Conservation (phyloP, 1,140 invertebrate genomes). For the Leptinotarsa lineolata region DNA sequence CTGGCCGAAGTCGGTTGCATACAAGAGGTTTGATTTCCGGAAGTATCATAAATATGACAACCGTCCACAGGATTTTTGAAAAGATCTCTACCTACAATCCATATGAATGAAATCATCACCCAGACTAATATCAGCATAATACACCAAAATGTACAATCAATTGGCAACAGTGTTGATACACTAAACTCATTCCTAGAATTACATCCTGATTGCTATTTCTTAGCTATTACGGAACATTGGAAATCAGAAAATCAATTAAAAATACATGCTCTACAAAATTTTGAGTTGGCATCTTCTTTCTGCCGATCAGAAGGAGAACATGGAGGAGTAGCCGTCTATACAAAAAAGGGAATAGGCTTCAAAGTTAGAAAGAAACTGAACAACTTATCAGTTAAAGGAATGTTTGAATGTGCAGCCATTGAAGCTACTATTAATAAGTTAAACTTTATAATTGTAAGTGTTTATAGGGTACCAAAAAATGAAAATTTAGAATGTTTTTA, state of each 20-base stretch:
- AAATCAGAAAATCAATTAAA: constrained; percentile 30
- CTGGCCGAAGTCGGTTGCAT: background rate
- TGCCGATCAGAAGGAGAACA: constrained; percentile 30
- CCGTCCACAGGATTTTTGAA: background rate
- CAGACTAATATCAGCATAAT: too few relatives aligned
- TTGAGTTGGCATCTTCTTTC: constrained; percentile 31
- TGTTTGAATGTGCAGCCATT: too few relatives aligned
- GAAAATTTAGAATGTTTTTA: too few relatives aligned
- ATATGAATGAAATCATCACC: constrained; percentile 3
- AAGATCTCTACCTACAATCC: background rate
- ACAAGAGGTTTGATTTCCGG: background rate
- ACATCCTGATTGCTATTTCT: constrained; percentile 20
- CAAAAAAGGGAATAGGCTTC: too few relatives aligned
- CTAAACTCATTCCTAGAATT: constrained; percentile 15
- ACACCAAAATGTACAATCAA: constrained; percentile 38
- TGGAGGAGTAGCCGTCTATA: constrained; percentile 23
- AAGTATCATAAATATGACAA: background rate
- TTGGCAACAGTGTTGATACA: constrained; percentile 27
- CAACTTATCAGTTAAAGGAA: too few relatives aligned
- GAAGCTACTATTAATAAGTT: too few relatives aligned
- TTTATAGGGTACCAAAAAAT: too few relatives aligned
- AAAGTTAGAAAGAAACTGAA: too few relatives aligned
- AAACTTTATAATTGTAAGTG: too few relatives aligned
- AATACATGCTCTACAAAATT: constrained; percentile 24
- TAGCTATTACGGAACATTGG: constrained; percentile 37